These are phyloP conservation scores for Podarcis siculus DNA, from an alignment of 2,797 vertebrate genomes.

Conservation along the genomic window DNA sequence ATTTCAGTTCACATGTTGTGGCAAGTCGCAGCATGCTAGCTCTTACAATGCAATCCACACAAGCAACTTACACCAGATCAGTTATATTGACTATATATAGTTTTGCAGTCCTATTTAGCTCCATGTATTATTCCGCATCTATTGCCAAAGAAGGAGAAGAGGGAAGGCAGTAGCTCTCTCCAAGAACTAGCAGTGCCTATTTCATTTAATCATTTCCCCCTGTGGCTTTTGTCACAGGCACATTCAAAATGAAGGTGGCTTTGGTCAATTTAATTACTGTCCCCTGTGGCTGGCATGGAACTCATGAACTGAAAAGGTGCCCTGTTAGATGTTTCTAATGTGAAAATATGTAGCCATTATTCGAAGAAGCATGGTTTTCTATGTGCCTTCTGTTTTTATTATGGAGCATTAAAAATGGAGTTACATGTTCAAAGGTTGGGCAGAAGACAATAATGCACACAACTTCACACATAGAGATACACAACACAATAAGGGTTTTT, in stretches of 20 bases:
- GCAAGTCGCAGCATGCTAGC: background rate
- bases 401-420: background rate
- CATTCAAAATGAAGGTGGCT: slow-evolving; percentile 33
- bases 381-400: background rate
- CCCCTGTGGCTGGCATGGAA: background rate
- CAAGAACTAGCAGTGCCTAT: slow-evolving; percentile 11
- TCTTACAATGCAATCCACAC: background rate
- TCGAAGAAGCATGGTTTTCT: slow-evolving; percentile 6
- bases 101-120: background rate
- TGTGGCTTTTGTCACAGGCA: slow-evolving; percentile 7
- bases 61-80: background rate
- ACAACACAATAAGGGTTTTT: background rate
- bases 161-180: slow-evolving; percentile 13
- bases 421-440: background rate
- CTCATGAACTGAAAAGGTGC: background rate
- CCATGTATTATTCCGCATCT: background rate
- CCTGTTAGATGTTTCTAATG: slow-evolving; percentile 16
- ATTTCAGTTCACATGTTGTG: background rate
- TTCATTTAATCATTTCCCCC: slow-evolving; percentile 44
- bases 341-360: slow-evolving; percentile 17
- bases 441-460: background rate
- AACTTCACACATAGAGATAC: background rate
- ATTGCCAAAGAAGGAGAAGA: background rate
- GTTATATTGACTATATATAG: background rate
- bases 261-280: slow-evolving; percentile 36